Conservation (phyloP, 1,140 invertebrate species). For the Drosophila aff. region DNA sequence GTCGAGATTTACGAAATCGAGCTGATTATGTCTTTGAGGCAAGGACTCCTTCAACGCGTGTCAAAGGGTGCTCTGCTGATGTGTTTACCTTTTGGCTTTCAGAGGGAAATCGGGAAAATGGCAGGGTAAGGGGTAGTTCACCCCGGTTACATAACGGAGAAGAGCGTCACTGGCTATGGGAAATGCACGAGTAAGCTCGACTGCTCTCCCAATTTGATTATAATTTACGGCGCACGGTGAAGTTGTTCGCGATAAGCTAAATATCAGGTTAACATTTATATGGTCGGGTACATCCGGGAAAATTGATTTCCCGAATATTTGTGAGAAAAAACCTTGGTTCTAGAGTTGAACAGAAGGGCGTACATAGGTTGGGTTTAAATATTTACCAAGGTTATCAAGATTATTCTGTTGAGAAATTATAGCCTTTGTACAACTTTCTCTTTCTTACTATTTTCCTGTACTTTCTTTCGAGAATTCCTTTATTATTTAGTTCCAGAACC, state of each 20-base stretch:
- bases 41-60: constrained; percentile 42
- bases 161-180: constrained; percentile 48
- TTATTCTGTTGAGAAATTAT: background rate
- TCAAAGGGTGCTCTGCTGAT: constrained; percentile 65
- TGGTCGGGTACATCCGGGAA: constrained; percentile 8
- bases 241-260: constrained; percentile 60
- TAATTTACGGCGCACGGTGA: constrained; percentile 69
- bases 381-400: background rate
- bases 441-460: background rate
- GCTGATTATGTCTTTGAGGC: constrained; percentile 74
- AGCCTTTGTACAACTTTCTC: background rate
- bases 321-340: constrained; percentile 49
- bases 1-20: constrained; percentile 84
- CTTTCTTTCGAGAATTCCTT: too few relatives aligned
- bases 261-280: constrained; percentile 72
- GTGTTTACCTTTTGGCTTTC: constrained; percentile 80
- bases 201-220: constrained; percentile 74
- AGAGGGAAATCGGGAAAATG: constrained; percentile 6
- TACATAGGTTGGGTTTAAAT: background rate
- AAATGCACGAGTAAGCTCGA: constrained; percentile 75
- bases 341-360: background rate
- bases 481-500: too few relatives aligned
- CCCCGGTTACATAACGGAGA: background rate
- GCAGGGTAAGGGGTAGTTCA: constrained; percentile 26
- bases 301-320: constrained; percentile 56